These are phyloP conservation scores for Sycophila texana DNA, from an alignment of 2,888 invertebrate genomes.

Conservation along the genomic window DNA sequence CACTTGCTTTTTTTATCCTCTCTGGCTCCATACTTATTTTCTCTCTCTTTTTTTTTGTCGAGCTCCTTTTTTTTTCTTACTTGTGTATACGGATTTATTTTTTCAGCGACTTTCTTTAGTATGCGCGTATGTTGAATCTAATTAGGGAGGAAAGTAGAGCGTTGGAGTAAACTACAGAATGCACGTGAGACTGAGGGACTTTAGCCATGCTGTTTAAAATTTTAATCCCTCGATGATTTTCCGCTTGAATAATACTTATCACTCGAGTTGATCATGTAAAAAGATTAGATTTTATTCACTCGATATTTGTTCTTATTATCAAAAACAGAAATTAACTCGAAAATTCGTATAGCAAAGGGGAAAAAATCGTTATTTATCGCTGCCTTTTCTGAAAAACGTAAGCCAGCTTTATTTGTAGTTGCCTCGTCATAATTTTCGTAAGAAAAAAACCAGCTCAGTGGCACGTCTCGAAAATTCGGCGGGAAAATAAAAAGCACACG, in stretches of 20 bases:
- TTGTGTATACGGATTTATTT: neutral
- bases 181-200: too few relatives aligned
- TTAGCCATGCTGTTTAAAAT: neutral
- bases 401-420: neutral
- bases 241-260: too few relatives aligned
- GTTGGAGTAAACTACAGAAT: too few relatives aligned
- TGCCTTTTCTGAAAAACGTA: neutral
- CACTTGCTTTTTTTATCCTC: slow-evolving; percentile 49
- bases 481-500: neutral
- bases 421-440: neutral
- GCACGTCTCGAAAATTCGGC: neutral
- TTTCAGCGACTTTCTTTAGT: neutral
- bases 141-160: too few relatives aligned
- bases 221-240: too few relatives aligned
- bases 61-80: neutral
- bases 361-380: neutral
- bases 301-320: too few relatives aligned
- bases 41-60: neutral
- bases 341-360: neutral
- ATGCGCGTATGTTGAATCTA: too few relatives aligned
- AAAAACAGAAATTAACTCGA: neutral
- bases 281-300: too few relatives aligned
- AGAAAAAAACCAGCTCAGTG: too few relatives aligned
- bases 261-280: too few relatives aligned
- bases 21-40: neutral